Evolutionary conservation across 1,140 invertebrate species (phyloP).

Genomic region (Drosophila miranda): DNA sequence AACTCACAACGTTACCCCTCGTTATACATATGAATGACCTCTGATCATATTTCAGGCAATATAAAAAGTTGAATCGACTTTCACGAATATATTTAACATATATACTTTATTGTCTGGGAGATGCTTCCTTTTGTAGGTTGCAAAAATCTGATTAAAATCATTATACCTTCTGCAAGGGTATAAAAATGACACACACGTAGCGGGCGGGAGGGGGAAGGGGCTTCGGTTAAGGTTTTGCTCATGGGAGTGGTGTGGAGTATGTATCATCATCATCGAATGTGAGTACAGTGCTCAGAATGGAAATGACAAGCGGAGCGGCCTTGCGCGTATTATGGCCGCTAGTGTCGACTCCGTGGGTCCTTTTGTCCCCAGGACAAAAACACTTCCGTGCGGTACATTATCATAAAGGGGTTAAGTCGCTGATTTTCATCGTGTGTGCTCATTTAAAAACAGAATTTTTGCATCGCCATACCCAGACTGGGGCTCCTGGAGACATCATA

Average conservation of each 20-base stretch:
- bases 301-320: conserved; percentile 8
- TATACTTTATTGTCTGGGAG: background rate
- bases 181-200: no score
- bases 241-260: conserved; percentile 42
- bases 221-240: conserved; percentile 28
- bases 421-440: conserved; percentile 80
- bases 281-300: conserved; percentile 35
- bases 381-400: conserved; percentile 78
- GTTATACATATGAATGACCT: no score
- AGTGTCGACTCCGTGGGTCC: conserved; percentile 70
- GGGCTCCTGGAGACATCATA: conserved; percentile 25
- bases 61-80: no score
- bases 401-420: conserved; percentile 81
- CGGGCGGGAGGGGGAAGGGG: conserved; percentile 3
- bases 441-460: conserved; percentile 69
- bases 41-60: no score
- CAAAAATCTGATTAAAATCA: no score
- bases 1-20: no score
- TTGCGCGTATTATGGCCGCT: conserved; percentile 59
- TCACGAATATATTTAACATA: background rate
- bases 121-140: no score
- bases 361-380: conserved; percentile 80
- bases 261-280: conserved; percentile 53
- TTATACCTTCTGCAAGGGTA: no score
- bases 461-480: conserved; percentile 22